Percentiles rank a stretch among this genome's conserved stretches.
phyloP scores from a whole-genome alignment of 2,797 vertebrate species.

The Lithobates pipiens region DNA sequence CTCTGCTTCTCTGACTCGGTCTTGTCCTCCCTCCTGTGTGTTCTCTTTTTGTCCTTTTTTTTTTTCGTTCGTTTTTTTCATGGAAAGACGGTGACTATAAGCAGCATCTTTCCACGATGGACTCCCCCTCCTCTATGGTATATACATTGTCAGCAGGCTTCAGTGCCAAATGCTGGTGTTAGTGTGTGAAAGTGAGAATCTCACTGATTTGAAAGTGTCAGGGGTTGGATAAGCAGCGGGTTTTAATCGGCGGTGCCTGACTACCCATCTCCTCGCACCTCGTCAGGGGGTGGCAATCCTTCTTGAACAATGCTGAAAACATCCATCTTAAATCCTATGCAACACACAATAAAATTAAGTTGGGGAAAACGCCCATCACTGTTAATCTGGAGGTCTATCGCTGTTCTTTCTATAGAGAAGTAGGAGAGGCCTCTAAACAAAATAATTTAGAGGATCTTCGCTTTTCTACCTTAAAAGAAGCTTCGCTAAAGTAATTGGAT shows the following conservation, averaged over 20 bases:
- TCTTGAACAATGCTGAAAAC: constrained; percentile 28
- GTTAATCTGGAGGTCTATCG: neutral
- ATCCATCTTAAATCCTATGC: neutral
- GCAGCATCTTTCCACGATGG: neutral
- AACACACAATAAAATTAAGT: neutral
- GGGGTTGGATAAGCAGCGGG: neutral
- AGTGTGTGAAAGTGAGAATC: constrained; percentile 18
- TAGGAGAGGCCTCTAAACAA: neutral
- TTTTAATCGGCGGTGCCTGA: constrained; percentile 31
- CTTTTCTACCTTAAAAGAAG: neutral
- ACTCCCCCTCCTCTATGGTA: neutral
- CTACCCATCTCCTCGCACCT: constrained; percentile 48
- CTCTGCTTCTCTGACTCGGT: no score
- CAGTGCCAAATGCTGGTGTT: constrained; percentile 24
- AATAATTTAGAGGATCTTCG: neutral
- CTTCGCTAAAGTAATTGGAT: neutral
- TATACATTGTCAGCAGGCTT: constrained; percentile 34
- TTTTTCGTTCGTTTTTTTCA: no score
- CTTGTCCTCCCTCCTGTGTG: neutral
- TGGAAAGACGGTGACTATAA: neutral
- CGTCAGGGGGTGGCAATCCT: constrained; percentile 42
- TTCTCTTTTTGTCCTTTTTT: no score
- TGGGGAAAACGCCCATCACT: no score
- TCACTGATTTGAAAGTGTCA: constrained; percentile 27
- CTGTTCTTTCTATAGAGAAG: neutral